Percentiles rank a stretch among this genome's conserved stretches.
Evolutionary conservation across 30 jellyfish, hydroid and myxozoan genomes (phyloP).

Genomic region (Clytia hemisphaerica): DNA sequence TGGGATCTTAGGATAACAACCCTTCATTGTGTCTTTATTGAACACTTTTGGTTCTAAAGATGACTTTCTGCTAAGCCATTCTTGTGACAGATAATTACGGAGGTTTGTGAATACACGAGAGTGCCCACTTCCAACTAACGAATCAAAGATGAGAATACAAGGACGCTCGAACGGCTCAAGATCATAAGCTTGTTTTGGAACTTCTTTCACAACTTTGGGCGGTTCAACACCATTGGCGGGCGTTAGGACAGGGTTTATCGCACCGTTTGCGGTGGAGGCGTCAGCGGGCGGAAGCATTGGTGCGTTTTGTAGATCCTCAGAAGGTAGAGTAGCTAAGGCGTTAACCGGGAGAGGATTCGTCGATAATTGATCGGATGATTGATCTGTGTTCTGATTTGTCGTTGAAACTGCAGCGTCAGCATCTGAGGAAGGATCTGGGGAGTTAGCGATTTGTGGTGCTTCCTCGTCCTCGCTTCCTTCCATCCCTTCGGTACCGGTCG

Average conservation of each 20-base stretch:
- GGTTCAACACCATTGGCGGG: neutral
- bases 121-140: conserved; percentile 74
- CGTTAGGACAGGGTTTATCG: no score
- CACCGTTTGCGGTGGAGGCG: no score
- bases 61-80: conserved; percentile 62
- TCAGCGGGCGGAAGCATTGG: no score
- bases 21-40: conserved; percentile 61
- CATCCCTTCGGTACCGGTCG: conserved; percentile 10
- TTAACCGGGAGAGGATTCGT: no score
- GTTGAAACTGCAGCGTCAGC: no score
- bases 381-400: no score
- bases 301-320: no score
- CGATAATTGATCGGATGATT: no score
- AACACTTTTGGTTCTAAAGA: conserved; percentile 37
- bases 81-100: conserved; percentile 63
- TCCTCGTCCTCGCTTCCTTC: neutral
- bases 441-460: no score
- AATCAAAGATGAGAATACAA: conserved; percentile 78
- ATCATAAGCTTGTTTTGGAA: conserved; percentile 7
- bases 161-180: conserved; percentile 38
- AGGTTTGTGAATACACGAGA: conserved; percentile 67
- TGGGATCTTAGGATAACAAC: conserved; percentile 79
- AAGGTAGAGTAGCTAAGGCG: no score
- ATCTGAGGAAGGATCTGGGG: no score
- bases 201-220: neutral